Percentiles rank a stretch among this genome's conserved stretches.
phyloP scores from a whole-genome alignment of 2,113 vertebrate genomes.

The Apodemus sylvaticus region DNA sequence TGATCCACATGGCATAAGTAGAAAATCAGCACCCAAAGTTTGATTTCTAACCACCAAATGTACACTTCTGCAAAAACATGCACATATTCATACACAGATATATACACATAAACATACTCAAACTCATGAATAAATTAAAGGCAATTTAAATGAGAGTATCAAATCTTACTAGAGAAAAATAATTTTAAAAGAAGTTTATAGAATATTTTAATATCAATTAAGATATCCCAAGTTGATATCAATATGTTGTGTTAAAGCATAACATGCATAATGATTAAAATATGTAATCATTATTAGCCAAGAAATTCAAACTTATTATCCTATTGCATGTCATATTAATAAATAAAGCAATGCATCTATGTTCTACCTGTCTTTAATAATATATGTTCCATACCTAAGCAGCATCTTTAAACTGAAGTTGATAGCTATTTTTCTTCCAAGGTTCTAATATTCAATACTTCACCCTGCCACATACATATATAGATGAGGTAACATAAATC shows the following conservation, averaged over 20 bases:
- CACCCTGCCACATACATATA: neutral
- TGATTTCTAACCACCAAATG: neutral
- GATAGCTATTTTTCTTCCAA: neutral
- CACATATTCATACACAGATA: neutral
- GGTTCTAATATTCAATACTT: neutral
- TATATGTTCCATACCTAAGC: neutral
- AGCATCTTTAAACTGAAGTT: neutral
- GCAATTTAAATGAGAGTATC: neutral
- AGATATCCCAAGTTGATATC: neutral
- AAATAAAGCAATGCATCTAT: neutral
- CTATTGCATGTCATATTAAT: neutral
- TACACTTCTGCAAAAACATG: neutral
- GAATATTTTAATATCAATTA: neutral
- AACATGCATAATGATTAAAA: neutral
- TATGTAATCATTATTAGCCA: neutral
- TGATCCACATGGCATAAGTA: neutral
- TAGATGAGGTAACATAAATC: no score
- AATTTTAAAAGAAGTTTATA: neutral
- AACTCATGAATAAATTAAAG: neutral
- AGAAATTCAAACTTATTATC: neutral
- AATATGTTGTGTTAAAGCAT: neutral
- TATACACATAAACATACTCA: neutral
- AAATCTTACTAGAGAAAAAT: neutral
- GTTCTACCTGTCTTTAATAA: neutral
- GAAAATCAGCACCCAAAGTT: neutral